Evolutionary conservation across 2,113 vertebrate genomes (phyloP), one percentile per base, ranked within the genome.

Genomic region (Sakesphorus luctuosus): DNA sequence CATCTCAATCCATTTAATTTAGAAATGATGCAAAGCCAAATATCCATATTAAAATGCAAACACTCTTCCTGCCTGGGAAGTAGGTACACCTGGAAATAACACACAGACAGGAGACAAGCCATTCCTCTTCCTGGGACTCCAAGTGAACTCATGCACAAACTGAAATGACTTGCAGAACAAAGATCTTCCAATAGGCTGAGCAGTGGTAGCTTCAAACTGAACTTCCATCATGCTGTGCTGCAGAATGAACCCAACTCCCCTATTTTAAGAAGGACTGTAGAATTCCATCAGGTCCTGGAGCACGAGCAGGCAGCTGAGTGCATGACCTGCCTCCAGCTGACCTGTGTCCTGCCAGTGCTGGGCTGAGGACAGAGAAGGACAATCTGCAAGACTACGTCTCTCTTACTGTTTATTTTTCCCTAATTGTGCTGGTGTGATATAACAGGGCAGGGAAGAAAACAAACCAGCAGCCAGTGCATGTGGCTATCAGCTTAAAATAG

Each of bases 401-500:
- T 47, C 55, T 63, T 5, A 40, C 14, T 43, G 69, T 2, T 79
- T 73, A 66, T 55, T 59, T 55, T 6, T 1, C 2, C 8, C 67
- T 47, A 81, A 83, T 59, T 84, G n/a, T 61, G 40, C 43, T 14
- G 26, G 89, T 19, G 28, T 90, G 80, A 72, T 94, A 75, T n/a
- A 90, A 91, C 0, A 6, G 85, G 35, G 21, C 29, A 40, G 47
- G 18, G 52, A 62, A 71, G 74, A 69, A 94, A 89, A 89, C 74
- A 97, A 97, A 97, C 95, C 97, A 96, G 81, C 89, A 96, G 94
- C 49, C 94, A 96, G 91, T 52, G 85, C 94, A 92, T 97, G 96
- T 87, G 96, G 96, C 96, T 94, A 92, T 96, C 95, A 90, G 94
- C 97, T 98, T 97, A 97, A 98, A 98, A 98, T 97, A 98, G 97